Conservation (phyloP, 2,888 invertebrate genomes). For the Chromoteleia sp. region DNA sequence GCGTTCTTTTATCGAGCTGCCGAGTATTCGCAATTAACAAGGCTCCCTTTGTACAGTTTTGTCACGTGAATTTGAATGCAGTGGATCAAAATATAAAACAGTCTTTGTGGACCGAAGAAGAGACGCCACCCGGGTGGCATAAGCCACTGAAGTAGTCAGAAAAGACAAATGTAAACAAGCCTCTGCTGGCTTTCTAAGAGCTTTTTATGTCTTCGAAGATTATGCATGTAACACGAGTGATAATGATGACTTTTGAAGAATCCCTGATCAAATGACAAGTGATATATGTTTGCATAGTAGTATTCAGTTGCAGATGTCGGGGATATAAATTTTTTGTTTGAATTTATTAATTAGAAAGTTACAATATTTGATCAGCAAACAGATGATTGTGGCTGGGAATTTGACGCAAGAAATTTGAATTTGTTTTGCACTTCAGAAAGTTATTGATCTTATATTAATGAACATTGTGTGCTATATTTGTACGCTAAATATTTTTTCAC, state of each 20-base stretch:
- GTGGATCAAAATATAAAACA: conserved; percentile 82
- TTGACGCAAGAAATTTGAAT: background rate
- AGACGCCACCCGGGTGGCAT: conserved; percentile 72
- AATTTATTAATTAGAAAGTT: conserved; percentile 20
- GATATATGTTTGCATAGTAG: conserved; percentile 23
- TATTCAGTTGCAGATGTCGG: conserved; percentile 26
- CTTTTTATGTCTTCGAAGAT: conserved; percentile 62
- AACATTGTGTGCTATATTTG: background rate
- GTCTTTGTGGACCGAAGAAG: conserved; percentile 78
- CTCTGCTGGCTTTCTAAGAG: conserved; percentile 68
- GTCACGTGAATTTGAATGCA: conserved; percentile 80
- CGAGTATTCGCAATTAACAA: conserved; percentile 81
- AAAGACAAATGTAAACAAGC: conserved; percentile 83
- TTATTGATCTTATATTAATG: background rate
- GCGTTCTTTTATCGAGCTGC: conserved; percentile 58
- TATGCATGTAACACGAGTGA: conserved; percentile 45
- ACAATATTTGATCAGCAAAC: background rate
- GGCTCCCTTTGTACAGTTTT: conserved; percentile 82
- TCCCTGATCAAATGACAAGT: conserved; percentile 42
- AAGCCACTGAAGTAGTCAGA: conserved; percentile 73
- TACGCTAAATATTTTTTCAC: background rate
- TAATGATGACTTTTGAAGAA: conserved; percentile 54
- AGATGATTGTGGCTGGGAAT: conserved; percentile 2
- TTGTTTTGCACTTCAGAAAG: background rate
- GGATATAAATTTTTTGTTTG: background rate